Percentiles rank a stretch among this genome's conserved stretches.
Conservation (phyloP, 2,113 vertebrate species). For the Anthoscopus minutus region DNA sequence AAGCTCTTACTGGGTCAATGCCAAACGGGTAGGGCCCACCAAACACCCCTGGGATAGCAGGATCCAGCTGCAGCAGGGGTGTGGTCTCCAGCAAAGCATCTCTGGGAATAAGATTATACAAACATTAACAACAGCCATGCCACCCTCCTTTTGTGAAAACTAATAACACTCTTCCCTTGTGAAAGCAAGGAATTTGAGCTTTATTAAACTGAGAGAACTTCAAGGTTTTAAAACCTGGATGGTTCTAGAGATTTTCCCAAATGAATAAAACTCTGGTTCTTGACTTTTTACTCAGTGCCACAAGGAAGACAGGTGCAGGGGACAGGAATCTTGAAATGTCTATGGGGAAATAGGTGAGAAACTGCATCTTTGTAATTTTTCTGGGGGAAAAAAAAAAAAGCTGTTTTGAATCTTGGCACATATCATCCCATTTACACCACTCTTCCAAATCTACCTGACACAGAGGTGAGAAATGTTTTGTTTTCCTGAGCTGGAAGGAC, state of each 20-base stretch:
- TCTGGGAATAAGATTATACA: conserved; percentile 46
- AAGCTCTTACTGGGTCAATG: conserved; percentile 86
- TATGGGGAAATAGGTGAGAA: neutral
- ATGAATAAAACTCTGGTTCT: neutral
- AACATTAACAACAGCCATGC: neutral
- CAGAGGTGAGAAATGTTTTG: neutral
- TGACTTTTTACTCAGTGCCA: neutral
- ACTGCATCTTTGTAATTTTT: neutral
- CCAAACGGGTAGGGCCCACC: conserved; percentile 92
- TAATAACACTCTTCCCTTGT: neutral
- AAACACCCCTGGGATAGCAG: conserved; percentile 83
- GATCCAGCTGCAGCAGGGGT: conserved; percentile 84
- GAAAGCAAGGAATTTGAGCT: neutral
- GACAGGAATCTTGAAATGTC: neutral
- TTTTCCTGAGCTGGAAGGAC: neutral
- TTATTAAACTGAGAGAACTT: neutral
- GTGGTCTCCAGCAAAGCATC: conserved; percentile 70
- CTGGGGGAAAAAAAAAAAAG: fast-evolving
- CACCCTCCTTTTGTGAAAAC: neutral
- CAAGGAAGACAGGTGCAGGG: neutral
- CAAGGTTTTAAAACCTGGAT: neutral
- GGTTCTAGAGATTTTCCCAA: neutral
- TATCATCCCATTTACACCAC: neutral
- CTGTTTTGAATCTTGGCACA: neutral
- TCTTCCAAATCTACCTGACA: neutral